Percentiles rank a stretch among this genome's conserved stretches.
phyloP scores from a whole-genome alignment of 2,888 invertebrate species.

The Apotomis turbidana region DNA sequence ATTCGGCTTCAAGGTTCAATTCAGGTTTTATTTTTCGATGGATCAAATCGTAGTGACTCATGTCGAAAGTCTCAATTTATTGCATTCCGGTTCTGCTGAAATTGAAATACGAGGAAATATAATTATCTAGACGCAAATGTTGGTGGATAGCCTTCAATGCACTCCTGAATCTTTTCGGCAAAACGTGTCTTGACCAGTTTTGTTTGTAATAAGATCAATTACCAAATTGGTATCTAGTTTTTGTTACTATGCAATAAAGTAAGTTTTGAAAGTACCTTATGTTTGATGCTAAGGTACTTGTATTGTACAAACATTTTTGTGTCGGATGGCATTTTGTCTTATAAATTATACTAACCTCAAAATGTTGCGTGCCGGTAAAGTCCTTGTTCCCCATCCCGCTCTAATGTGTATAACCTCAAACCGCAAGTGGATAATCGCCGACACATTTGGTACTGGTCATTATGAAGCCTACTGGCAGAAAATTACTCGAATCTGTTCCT shows the following conservation, averaged over 20 bases:
- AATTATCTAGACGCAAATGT: not conserved
- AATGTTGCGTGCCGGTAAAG: constrained; percentile 4
- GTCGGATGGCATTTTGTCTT: too few species aligned
- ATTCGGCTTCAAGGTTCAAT: too few species aligned
- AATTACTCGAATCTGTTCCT: constrained; percentile 8
- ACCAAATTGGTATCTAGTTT: not conserved
- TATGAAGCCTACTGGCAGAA: constrained; percentile 13
- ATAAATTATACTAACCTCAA: too few species aligned
- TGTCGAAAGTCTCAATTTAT: not conserved
- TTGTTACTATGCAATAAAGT: not conserved
- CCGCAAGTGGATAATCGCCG: constrained; percentile 5
- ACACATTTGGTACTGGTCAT: constrained; percentile 8
- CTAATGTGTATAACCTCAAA: not conserved
- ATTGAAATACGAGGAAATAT: not conserved
- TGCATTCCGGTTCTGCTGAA: not conserved
- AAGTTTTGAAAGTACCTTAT: too few species aligned
- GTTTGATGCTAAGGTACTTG: too few species aligned
- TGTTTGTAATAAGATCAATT: not conserved
- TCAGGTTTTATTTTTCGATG: too few species aligned
- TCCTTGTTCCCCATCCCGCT: constrained; percentile 1
- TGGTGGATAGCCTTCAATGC: constrained; percentile 15
- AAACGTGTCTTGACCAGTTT: not conserved
- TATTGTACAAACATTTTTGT: too few species aligned
- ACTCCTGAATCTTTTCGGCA: not conserved
- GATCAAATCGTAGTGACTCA: not conserved